Evolutionary conservation across 1,140 invertebrate species (phyloP).

Genomic region (Chelonus insularis): DNA sequence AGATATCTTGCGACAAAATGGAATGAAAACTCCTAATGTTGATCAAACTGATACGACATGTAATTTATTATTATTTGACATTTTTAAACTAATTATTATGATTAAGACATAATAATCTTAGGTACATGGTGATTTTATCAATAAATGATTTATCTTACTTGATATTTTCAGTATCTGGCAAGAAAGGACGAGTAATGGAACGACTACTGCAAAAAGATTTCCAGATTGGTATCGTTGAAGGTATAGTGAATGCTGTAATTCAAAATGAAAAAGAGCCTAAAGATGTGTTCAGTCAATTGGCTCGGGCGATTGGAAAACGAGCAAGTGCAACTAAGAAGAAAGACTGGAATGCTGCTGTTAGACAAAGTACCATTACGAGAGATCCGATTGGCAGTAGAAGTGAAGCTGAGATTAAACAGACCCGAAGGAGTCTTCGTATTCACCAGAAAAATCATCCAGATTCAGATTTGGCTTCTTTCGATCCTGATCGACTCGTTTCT

Average conservation of each 20-base stretch:
- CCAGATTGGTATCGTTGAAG: slow-evolving; percentile 85
- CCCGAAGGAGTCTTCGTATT: slow-evolving; percentile 70
- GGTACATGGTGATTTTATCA: no score
- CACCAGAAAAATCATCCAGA: slow-evolving; percentile 67
- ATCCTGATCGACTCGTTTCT: slow-evolving; percentile 72
- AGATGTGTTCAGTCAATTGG: slow-evolving; percentile 80
- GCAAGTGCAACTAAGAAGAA: slow-evolving; percentile 65
- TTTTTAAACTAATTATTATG: no score
- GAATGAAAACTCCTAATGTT: slow-evolving; percentile 76
- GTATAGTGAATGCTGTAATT: slow-evolving; percentile 74
- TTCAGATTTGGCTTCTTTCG: slow-evolving; percentile 63
- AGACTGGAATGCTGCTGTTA: slow-evolving; percentile 83
- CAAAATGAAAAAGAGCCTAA: slow-evolving; percentile 68
- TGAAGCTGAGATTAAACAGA: slow-evolving; percentile 65
- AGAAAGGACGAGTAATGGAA: slow-evolving; percentile 84
- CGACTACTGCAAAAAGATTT: slow-evolving; percentile 84
- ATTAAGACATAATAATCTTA: no score
- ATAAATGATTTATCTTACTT: no score
- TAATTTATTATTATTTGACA: no score
- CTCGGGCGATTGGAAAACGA: slow-evolving; percentile 72
- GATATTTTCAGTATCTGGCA: slow-evolving; percentile 70
- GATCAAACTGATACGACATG: slow-evolving; percentile 66
- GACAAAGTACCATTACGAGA: slow-evolving; percentile 67
- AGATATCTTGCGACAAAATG: slow-evolving; percentile 82
- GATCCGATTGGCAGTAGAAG: slow-evolving; percentile 79